phyloP scores from a whole-genome alignment of 2,113 vertebrate genomes.

The Labrus mixtus region DNA sequence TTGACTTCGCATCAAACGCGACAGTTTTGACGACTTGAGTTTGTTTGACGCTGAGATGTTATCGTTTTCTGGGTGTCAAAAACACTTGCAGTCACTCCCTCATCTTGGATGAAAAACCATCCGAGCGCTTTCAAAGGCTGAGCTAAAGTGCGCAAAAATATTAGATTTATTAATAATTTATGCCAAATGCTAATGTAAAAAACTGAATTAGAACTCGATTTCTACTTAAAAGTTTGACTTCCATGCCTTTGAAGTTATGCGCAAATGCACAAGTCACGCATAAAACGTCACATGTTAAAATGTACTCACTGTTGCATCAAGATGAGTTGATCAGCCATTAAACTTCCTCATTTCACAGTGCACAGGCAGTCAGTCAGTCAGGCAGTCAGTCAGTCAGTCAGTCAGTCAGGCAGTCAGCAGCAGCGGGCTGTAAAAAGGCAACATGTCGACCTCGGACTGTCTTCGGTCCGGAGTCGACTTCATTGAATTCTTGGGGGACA shows the following conservation, averaged over 20 bases:
- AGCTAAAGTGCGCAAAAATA: not conserved
- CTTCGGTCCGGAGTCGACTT: conserved; percentile 84
- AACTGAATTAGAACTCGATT: not conserved
- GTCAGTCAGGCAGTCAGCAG: too few relatives aligned
- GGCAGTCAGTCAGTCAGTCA: not conserved
- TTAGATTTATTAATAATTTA: not conserved
- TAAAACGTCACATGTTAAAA: not conserved
- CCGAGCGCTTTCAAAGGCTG: not conserved
- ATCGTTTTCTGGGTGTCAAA: not conserved
- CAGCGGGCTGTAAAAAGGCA: not conserved
- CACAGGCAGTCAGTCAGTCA: not conserved
- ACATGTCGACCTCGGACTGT: conserved; percentile 66
- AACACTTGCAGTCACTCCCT: conserved; percentile 13
- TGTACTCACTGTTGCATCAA: not conserved
- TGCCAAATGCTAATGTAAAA: accelerated
- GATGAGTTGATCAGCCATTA: not conserved
- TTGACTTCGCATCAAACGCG: accelerated
- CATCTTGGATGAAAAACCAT: not conserved
- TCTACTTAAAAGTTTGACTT: not conserved
- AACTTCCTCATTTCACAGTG: conserved; percentile 32
- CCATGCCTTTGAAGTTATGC: too few relatives aligned
- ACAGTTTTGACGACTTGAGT: not conserved
- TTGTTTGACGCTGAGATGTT: not conserved
- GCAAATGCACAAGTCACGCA: not conserved
- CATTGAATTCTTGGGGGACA: conserved; percentile 84